Evolutionary conservation across 2,797 vertebrate species (phyloP), one percentile per base, ranked within the genome.

Genomic region (Rhyacichthys aspro): DNA sequence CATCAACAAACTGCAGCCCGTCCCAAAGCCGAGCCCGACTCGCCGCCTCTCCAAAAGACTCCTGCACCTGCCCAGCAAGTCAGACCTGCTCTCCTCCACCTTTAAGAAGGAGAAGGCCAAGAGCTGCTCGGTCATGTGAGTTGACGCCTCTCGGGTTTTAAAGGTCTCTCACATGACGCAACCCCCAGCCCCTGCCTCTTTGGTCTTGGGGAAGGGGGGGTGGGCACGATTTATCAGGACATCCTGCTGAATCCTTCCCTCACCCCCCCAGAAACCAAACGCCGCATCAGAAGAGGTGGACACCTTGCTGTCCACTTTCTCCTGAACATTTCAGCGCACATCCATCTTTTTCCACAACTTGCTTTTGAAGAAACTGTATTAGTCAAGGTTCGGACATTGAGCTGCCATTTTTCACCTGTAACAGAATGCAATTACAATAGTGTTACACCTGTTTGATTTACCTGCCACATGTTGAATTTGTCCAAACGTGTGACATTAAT

Each of bases 21-120:
- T 88, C 33, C 86, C 92, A 0, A 92, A 93, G 77, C 87, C 93
- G 1, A 96, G 94, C 86, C 96, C 96, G 12, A 89, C 88, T 37
- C 94, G 95, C 12, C 94, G 96, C 74, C 93, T 98, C 77, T 96
- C 96, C 81, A 96, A 97, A 91, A 93, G 95, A 83, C 94, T 97
- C 28, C 94, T 97, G 65, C 95, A 95, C 82, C 92, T 96, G 23
- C 94, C 96, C 84, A 96, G 96, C 87, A 94, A 93, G 73, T 96
- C 96, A 0, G 95, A 97, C 88, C 92, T 97, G 90, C 93, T 97
- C 87, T 94, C 95, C 57, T 95, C 94, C 55, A 93, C 95, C 79
- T 97, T 96, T 90, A 97, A 96, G 86, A 97, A 97, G 89, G 96
- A 98, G 86, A 98, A 97, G 79, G 90, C 96, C 81, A 97, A 95